These are phyloP conservation scores for Dendrocincla fuliginosa DNA, from an alignment of 2,797 vertebrate species.

Conservation along the genomic window DNA sequence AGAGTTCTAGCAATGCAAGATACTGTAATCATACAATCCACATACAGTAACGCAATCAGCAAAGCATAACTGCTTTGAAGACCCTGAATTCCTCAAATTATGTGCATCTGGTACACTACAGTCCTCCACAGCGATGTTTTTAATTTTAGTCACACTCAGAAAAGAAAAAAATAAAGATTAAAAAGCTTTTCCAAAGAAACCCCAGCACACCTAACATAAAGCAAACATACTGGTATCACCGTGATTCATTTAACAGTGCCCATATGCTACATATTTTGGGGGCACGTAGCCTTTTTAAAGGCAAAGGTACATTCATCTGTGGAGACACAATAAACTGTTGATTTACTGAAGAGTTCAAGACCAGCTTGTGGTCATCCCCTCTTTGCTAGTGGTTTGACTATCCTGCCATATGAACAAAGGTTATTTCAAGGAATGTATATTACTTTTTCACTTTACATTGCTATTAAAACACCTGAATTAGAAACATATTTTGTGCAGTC, in stretches of 20 bases:
- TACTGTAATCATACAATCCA: slow-evolving; percentile 47
- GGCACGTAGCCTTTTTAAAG: not conserved
- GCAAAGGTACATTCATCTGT: not conserved
- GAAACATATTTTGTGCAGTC: not conserved
- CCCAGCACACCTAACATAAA: not conserved
- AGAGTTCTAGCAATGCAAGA: slow-evolving; percentile 47
- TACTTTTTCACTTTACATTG: not conserved
- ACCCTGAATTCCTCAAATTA: slow-evolving; percentile 42
- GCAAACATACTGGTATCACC: not conserved
- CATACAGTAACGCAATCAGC: slow-evolving; percentile 47
- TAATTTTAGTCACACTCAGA: slow-evolving; percentile 19
- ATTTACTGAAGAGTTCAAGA: not conserved
- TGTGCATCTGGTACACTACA: not conserved
- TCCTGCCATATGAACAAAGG: not conserved
- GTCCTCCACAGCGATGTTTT: not conserved
- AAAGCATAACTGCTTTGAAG: slow-evolving; percentile 40
- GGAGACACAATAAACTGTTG: not conserved
- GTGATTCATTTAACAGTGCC: not conserved
- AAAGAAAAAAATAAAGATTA: slow-evolving; percentile 4
- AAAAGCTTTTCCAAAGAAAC: not conserved
- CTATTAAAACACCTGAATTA: not conserved
- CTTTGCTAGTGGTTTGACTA: not conserved
- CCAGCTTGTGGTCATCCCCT: not conserved
- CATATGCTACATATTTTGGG: not conserved
- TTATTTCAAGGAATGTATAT: not conserved